A percentile compares a stretch with the other conserved stretches of the same genome.
Evolutionary conservation across 1,140 invertebrate genomes (phyloP).

Genomic region (Brachionus plicatilis): DNA sequence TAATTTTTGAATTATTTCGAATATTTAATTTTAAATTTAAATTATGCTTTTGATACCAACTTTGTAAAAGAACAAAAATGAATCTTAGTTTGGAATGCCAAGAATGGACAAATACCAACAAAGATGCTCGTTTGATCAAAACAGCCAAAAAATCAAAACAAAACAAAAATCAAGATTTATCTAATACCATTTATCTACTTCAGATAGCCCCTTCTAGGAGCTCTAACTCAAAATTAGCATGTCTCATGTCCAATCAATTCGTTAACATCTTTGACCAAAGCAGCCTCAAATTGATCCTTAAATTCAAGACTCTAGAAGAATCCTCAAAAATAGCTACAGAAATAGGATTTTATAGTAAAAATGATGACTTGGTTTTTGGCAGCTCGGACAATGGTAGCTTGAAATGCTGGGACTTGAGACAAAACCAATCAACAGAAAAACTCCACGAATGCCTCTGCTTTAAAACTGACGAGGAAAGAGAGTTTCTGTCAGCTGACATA

Average conservation of each 20-base stretch:
- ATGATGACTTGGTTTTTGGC: neutral
- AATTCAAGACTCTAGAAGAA: neutral
- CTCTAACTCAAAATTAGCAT: neutral
- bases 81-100: neutral
- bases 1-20: neutral
- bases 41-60: neutral
- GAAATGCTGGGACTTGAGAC: slow-evolving; percentile 31
- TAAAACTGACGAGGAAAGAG: neutral
- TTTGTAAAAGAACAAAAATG: neutral
- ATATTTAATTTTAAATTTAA: neutral
- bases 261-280: neutral
- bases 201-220: neutral
- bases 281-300: neutral
- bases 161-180: neutral
- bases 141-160: neutral
- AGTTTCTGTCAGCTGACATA: slow-evolving; percentile 4
- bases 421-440: neutral
- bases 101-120: slow-evolving; percentile 16
- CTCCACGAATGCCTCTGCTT: neutral
- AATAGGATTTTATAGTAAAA: slow-evolving; percentile 24
- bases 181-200: neutral
- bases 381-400: neutral
- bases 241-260: neutral
- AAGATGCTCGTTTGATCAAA: neutral
- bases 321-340: neutral